Evolutionary conservation across 1,140 invertebrate species (phyloP).

Genomic region (Lanistes nyassanus): DNA sequence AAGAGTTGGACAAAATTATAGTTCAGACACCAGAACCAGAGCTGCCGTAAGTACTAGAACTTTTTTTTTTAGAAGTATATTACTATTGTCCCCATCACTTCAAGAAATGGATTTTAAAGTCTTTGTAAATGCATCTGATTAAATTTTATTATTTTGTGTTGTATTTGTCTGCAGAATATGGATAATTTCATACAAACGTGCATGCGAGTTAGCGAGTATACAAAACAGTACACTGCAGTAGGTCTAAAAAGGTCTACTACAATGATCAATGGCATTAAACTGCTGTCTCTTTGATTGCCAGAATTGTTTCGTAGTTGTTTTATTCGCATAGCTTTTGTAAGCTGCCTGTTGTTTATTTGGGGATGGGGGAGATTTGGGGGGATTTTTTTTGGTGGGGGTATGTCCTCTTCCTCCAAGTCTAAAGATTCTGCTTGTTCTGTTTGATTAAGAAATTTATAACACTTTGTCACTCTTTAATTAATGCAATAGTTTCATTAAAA

Average conservation of each 20-base stretch:
- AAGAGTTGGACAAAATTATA: constrained; percentile 60
- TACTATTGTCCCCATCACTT: no score
- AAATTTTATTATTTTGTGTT: neutral
- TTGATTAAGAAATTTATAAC: neutral
- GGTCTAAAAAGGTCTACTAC: no score
- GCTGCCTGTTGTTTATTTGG: constrained; percentile 10
- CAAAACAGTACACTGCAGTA: constrained; percentile 4
- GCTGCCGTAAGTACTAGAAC: constrained; percentile 41
- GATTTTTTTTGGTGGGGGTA: neutral
- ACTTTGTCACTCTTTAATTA: neutral
- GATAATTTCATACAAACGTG: constrained; percentile 8
- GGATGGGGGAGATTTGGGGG: constrained; percentile 12
- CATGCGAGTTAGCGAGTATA: neutral
- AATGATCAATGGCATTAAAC: no score
- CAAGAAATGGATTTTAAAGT: no score
- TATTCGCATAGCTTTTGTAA: no score
- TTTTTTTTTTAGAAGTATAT: no score
- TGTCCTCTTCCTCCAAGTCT: neutral
- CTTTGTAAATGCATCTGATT: no score
- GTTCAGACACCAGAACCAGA: constrained; percentile 52
- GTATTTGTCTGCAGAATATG: no score
- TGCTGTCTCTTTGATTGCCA: no score
- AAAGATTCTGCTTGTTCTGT: neutral
- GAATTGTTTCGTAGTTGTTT: no score
- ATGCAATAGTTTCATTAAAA: neutral